Base-by-base conservation (phyloP, 2,797 vertebrate genomes). In the Falco naumanni region DNA sequence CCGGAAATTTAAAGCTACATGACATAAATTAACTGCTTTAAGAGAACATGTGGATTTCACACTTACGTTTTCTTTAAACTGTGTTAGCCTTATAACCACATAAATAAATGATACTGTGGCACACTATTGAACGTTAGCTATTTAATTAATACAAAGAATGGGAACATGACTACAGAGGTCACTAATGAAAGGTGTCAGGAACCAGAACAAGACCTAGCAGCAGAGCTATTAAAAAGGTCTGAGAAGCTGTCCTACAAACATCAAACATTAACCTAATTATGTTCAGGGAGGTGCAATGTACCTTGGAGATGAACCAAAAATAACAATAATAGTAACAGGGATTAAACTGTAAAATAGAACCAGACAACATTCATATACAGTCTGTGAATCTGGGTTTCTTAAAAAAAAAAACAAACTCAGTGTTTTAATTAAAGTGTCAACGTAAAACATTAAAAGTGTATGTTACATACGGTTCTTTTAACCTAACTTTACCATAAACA, bases 261-360 rank as follows among this genome's bases (percentile, higher is more conserved):
- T 41, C 50, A 95, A 94, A 89, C 86, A 85, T 93, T 95, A 95
- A 90, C 81, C 86, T 76, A 90, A 96, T 94, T 87, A 90, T n/a
- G 43, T 88, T 86, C 66, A 75, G 54, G 63, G 45, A 24, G 72
- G 72, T 64, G 48, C 29, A 87, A 21, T 45, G n/a, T 72, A 66
- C 60, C 86, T 81, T 89, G 70, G 65, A 89, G 63, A 84, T 26
- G 59, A 83, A 92, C 29, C 51, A 93, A 94, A 96, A 95, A 81
- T 78, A 97, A 53, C 63, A 89, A 13, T 63, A 71, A 41, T 21
- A 87, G 57, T 61, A 75, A 71, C 9, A 80, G 39, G 39, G 24
- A 96, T 91, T 93, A 84, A 84, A 84, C 14, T 56, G 50, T 59
- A 75, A 92, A 89, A 79, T 13, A 77, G 50, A 87, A 65, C 11